Base-by-base conservation (phyloP, 2,888 invertebrate genomes). In the Gandaritis pyraliata region DNA sequence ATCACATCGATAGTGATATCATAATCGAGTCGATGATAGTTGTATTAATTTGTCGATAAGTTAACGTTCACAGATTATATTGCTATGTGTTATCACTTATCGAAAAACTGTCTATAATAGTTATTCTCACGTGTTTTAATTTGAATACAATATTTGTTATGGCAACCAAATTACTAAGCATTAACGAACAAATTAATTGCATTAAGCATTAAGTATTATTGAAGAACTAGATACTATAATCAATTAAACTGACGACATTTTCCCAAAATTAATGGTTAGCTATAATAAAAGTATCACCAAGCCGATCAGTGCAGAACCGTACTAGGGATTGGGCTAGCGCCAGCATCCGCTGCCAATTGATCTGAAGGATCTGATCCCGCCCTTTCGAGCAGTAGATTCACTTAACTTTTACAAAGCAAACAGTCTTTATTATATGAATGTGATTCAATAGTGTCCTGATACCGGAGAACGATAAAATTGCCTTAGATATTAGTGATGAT, bases 11-110 rank as follows among this genome's bases (percentile, higher is more conserved):
- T 79, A 78, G 73, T 76, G 85, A 85, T 86, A 87, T 72, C 72
- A 77, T 85, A 86, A 88, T 88, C 86, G 77, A 82, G 82, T 80
- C 66, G 54, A 38, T 79, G 85, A 88, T 87, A 87, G 43, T 50
- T 39, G 12, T 56, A 81, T 76, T 72, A 71, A 75, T 72, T n/a
- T 74, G 61, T 64, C 61, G 84, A 87, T 86, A 85, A 78, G 64
- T 64, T 63, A 70, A 76, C 77, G 81, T 74, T 78, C 75, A 73
- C 70, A 60, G 50, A 65, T 65, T 64, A 66, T 64, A 68, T 63
- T 77, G 71, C 67, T 70, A 66, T 67, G 58, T 54, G 57, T 67
- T 73, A 67, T 46, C 70, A 45, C 70, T 56, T 58, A 69, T 72
- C 68, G 52, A 67, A 66, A 66, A 65, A 70, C 69, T 58, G 41